Evolutionary conservation across 2,113 vertebrate genomes (phyloP).

Genomic region (Poeciliopsis retropinna): DNA sequence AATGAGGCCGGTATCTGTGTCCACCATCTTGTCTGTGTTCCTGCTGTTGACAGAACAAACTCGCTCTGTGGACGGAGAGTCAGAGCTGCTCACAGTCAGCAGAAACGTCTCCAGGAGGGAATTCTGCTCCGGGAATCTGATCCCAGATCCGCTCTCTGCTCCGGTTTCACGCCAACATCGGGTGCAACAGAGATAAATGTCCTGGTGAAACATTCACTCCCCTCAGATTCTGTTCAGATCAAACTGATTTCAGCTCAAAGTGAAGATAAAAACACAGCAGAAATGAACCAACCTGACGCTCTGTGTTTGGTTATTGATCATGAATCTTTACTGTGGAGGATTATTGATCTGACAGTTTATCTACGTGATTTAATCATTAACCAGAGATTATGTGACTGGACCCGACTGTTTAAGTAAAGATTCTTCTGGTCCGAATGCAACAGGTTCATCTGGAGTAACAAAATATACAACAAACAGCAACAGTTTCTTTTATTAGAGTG

Average conservation of each 20-base stretch:
- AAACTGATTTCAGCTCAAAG: no score
- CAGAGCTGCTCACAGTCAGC: background rate
- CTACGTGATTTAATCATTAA: no score
- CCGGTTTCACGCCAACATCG: background rate
- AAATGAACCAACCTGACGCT: background rate
- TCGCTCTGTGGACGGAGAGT: background rate
- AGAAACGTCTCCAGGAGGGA: background rate
- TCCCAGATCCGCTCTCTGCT: background rate
- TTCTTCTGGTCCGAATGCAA: no score
- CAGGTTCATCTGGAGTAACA: no score
- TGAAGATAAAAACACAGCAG: no score
- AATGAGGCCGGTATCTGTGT: background rate
- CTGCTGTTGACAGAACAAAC: slow-evolving; percentile 45
- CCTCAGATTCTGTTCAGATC: background rate
- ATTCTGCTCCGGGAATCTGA: background rate
- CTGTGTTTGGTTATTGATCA: no score
- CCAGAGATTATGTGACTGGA: no score
- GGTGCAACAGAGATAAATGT: background rate
- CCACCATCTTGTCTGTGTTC: slow-evolving; percentile 39
- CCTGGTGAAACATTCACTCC: background rate
- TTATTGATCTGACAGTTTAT: no score
- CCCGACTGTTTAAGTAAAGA: no score
- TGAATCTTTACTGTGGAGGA: no score
- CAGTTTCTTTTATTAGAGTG: no score
- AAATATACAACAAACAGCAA: no score